Evolutionary conservation across 2,888 invertebrate genomes (phyloP).

Genomic region (Drosophila borborema): DNA sequence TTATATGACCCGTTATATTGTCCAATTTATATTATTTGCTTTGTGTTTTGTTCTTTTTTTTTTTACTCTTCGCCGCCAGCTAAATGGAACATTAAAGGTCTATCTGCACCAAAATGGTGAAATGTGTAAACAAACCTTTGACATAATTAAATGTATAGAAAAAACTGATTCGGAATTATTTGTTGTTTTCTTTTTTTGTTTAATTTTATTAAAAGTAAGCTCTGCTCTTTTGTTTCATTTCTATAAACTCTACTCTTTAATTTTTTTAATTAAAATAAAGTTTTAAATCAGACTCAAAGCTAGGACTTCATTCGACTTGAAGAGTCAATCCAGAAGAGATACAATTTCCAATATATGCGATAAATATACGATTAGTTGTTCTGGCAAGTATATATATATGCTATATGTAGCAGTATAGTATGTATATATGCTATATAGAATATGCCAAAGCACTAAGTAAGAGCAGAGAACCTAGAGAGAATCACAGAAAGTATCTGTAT

Average conservation of each 20-base stretch:
- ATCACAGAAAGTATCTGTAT: not conserved
- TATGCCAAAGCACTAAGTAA: too few species aligned
- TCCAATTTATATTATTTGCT: not conserved
- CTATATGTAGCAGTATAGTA: too few species aligned
- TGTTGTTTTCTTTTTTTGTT: not conserved
- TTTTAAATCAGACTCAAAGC: not conserved
- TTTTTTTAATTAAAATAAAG: not conserved
- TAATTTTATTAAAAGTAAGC: not conserved
- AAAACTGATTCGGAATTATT: not conserved
- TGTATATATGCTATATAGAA: too few species aligned
- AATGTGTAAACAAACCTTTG: not conserved
- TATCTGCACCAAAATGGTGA: not conserved
- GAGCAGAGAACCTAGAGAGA: not conserved
- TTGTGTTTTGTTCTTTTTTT: not conserved
- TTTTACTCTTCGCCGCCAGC: not conserved
- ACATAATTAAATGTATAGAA: not conserved
- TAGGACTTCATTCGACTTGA: not conserved
- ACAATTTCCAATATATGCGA: too few species aligned
- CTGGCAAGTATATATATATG: too few species aligned
- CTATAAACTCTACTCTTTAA: not conserved
- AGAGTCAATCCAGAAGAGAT: too few species aligned
- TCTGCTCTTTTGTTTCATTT: not conserved
- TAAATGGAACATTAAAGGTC: not conserved
- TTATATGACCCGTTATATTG: conserved; percentile 3
- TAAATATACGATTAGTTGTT: too few species aligned